A percentile compares a stretch with the other conserved stretches of the same genome.
Conservation (phyloP, 2,888 invertebrate species). For the Drosophila peninsularis region DNA sequence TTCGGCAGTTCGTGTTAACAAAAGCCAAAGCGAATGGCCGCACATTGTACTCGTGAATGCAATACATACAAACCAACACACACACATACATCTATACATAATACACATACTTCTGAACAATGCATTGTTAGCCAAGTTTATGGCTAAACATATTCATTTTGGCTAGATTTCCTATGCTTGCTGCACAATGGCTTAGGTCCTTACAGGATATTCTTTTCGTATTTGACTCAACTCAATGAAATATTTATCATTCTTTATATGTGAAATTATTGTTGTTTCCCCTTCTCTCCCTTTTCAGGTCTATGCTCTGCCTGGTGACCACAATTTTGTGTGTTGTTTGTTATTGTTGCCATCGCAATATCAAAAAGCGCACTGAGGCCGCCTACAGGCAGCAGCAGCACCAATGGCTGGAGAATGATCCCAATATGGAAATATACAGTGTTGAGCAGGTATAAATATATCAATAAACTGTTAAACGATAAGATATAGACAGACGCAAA, state of each 20-base stretch:
- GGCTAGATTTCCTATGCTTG: not conserved
- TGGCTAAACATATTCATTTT: not conserved
- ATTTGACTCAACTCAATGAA: not conserved
- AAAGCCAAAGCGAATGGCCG: slow-evolving; percentile 26
- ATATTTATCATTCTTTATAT: not conserved
- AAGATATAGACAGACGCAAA: no score
- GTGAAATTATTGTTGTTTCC: slow-evolving; percentile 13
- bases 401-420: slow-evolving; percentile 84
- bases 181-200: not conserved
- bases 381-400: slow-evolving; percentile 83
- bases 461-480: no score
- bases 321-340: slow-evolving; percentile 91
- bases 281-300: slow-evolving; percentile 85
- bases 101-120: not conserved
- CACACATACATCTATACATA: no score
- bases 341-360: slow-evolving; percentile 87
- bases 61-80: no score
- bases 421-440: slow-evolving; percentile 85
- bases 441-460: slow-evolving; percentile 82
- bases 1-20: slow-evolving; percentile 52
- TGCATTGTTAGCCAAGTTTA: not conserved
- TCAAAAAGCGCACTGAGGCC: slow-evolving; percentile 84
- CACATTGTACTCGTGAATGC: slow-evolving; percentile 1
- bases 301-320: slow-evolving; percentile 91
- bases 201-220: slow-evolving; percentile 13